These are phyloP conservation scores for Colletes latitarsis DNA, from an alignment of 1,140 invertebrate genomes.

Conservation along the genomic window DNA sequence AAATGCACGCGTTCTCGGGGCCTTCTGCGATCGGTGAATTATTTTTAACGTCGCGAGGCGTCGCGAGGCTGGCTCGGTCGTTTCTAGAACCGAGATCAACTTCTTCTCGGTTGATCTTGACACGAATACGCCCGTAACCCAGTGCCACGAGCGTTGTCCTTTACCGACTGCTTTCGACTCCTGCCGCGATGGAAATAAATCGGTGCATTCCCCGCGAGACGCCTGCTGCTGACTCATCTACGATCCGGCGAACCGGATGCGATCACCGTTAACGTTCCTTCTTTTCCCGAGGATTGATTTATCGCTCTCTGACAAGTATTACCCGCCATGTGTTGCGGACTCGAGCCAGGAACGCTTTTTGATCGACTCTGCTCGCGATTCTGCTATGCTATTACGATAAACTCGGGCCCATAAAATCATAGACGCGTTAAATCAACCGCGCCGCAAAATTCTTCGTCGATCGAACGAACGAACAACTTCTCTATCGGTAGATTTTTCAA, in stretches of 20 bases:
- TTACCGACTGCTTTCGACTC: background rate
- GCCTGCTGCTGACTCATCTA: constrained; percentile 25
- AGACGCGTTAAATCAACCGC: too few species aligned
- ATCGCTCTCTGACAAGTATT: background rate
- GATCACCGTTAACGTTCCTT: background rate
- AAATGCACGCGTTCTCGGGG: constrained; percentile 25
- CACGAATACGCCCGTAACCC: constrained; percentile 64
- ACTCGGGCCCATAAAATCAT: too few species aligned
- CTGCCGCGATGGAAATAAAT: constrained; percentile 54
- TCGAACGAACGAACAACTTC: too few species aligned
- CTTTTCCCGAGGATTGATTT: background rate
- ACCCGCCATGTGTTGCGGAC: too few species aligned
- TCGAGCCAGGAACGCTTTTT: too few species aligned
- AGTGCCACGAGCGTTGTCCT: constrained; percentile 45
- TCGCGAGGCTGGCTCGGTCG: background rate
- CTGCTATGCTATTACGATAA: too few species aligned
- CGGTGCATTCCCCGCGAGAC: constrained; percentile 18
- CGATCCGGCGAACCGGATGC: constrained; percentile 25
- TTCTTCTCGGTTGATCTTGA: constrained; percentile 69
- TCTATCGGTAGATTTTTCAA: too few species aligned
- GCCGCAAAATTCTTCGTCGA: too few species aligned
- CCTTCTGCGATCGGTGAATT: constrained; percentile 35
- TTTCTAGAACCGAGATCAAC: constrained; percentile 6
- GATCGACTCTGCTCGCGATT: too few species aligned
- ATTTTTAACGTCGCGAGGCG: constrained; percentile 52